Base-by-base conservation (phyloP, 2,888 invertebrate species). In the Acleris holmiana region DNA sequence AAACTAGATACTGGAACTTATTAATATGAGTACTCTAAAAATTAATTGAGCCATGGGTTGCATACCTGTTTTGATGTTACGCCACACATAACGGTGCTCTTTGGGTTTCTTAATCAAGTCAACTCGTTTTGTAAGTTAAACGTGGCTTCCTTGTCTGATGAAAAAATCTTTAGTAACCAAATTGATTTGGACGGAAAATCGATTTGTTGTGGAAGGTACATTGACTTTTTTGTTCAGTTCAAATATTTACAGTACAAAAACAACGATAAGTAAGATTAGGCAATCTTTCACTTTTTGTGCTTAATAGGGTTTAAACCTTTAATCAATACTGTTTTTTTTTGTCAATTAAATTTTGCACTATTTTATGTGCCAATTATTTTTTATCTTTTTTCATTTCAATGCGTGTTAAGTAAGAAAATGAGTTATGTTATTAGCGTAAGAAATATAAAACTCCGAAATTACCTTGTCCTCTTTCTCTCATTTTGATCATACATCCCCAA, bases 131-230 rank as follows among this genome's bases (percentile, higher is more conserved):
- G 49, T 44, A 46, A 41, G 47, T 44, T 54, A 35, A 48, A 58
- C 51, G 15, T 58, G 8, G 53, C 58, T 53, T n/a, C 58, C 53
- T 51, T 18, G 47, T 44, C 17, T 44, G 56, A 15, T 47, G 63
- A 64, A 64, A 64, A 64, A 64, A 64, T 41, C 58, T 64, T 59
- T 58, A 59, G 53, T 54, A 64, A 64, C 47, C 53, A 44, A 64
- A 59, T 64, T 53, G 58, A 64, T 64, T 59, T 54, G 53, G 25
- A 41, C 13, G 53, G 47, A 3, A 59, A 64, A 64, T 64, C 48
- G 64, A 41, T 59, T 64, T 47, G 57, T 7, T 17, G 48, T 48
- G 58, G 58, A 35, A 21, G 57, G 57, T 50, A 51, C 40, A 23
- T 10, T 25, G 29, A 6, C 21, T 51, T 64, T 58, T 53, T 58